These are phyloP conservation scores for Eupsilia transversa DNA, from an alignment of 2,888 invertebrate species.

Conservation along the genomic window DNA sequence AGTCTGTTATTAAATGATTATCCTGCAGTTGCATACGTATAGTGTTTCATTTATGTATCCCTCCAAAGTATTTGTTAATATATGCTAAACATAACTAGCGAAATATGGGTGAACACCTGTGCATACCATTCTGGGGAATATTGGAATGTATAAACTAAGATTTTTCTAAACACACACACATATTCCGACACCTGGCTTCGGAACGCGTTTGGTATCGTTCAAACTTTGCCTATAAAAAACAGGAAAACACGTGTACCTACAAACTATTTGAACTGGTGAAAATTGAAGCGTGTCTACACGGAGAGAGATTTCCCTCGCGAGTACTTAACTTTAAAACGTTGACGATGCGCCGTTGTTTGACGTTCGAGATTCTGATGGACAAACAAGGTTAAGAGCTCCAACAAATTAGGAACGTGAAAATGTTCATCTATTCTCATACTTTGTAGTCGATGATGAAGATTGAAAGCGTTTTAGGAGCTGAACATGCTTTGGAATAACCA, in stretches of 20 bases:
- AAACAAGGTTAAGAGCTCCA: slow-evolving; percentile 61
- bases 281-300: slow-evolving; percentile 59
- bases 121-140: background rate
- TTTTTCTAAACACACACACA: background rate
- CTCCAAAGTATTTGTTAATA: background rate
- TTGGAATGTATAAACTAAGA: background rate
- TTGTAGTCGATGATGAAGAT: slow-evolving; percentile 45
- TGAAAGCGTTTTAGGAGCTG: slow-evolving; percentile 49
- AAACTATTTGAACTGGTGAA: slow-evolving; percentile 62
- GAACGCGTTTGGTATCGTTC: slow-evolving; percentile 24
- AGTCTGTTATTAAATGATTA: background rate
- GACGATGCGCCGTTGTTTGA: slow-evolving; percentile 64
- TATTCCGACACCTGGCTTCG: slow-evolving; percentile 5
- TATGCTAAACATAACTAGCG: background rate
- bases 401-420: slow-evolving; percentile 62
- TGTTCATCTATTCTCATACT: slow-evolving; percentile 29
- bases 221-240: slow-evolving; percentile 50
- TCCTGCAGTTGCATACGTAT: background rate
- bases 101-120: background rate
- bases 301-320: slow-evolving; percentile 66
- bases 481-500: slow-evolving; percentile 28
- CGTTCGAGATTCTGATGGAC: slow-evolving; percentile 62
- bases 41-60: background rate
- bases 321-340: slow-evolving; percentile 64
- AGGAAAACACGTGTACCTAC: slow-evolving; percentile 50